Evolutionary conservation across 2,888 invertebrate species (phyloP), one percentile per base, ranked within the genome.

Genomic region (Enchytraeus crypticus): DNA sequence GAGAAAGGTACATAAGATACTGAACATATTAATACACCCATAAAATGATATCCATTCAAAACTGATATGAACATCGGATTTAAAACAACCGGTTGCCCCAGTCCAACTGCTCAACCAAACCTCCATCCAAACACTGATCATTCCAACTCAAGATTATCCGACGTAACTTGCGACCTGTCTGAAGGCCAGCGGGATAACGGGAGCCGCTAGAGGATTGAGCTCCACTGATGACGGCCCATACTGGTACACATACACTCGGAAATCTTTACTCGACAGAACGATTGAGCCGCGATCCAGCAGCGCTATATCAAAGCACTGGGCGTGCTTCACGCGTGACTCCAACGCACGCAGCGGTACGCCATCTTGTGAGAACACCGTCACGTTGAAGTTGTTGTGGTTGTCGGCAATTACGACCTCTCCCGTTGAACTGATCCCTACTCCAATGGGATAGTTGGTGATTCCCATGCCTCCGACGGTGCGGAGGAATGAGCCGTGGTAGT

Each of bases 311-410:
- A 66, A 66, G 57, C 66, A 66, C 59, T 66, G 64, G 27, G 66
- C 66, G 30, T 66, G 66, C 43, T 66, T 66, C 53, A 66, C 64
- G 51, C 63, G 59, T 46, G 62, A 63, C 56, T 66, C 64, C 43
- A 64, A 51, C 21, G 66, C 66, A 32, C 57, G 64, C 29, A 64
- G 53, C 34, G 62, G 57, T 23, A 61, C 59, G 34, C 66, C 66
- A 47, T 66, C 64, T 58, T 63, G 53, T 11, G 23, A 29, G 55
- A 66, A 66, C n/a, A 63, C 34, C 18, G 66, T 66, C 55, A 66
- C 61, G 55, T 66, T 66, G 46, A 66, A 66, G 63, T 66, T 66
- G 64, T 66, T 66, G 61, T 66, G 66, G 49, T 66, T 66, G 59
- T 66, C 66, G 2, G 66, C 64, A 5, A 65, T 60, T 8, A 68